These are phyloP conservation scores for Temnothorax longispinosus DNA, from an alignment of 1,140 invertebrate species.

Conservation along the genomic window DNA sequence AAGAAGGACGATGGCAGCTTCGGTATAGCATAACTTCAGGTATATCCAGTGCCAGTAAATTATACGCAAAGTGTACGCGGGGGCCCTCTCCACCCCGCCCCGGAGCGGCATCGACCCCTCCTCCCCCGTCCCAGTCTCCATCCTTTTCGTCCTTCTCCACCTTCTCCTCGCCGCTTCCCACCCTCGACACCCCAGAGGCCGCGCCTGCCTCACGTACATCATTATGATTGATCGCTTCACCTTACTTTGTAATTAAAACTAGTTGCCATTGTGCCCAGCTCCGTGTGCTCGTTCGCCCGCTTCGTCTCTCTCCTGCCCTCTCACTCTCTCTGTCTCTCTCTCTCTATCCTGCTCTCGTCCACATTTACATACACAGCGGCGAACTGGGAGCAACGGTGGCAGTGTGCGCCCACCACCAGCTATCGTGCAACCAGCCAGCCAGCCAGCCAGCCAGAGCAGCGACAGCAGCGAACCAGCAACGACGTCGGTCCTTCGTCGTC, in stretches of 20 bases:
- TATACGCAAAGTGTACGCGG: slow-evolving; percentile 86
- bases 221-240: slow-evolving; percentile 87
- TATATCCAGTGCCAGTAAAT: slow-evolving; percentile 86
- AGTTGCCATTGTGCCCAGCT: slow-evolving; percentile 85
- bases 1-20: slow-evolving; percentile 75
- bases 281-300: slow-evolving; percentile 67
- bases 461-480: slow-evolving; percentile 58
- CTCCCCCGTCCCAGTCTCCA: slow-evolving; percentile 64
- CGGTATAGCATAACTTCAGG: slow-evolving; percentile 85
- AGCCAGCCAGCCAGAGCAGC: slow-evolving; percentile 53
- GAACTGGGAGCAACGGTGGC: slow-evolving; percentile 66
- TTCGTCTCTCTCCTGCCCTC: slow-evolving; percentile 46
- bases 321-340: slow-evolving; percentile 19
- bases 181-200: slow-evolving; percentile 81
- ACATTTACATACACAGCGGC: slow-evolving; percentile 80
- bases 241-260: slow-evolving; percentile 87
- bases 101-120: slow-evolving; percentile 74
- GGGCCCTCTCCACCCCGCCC: slow-evolving; percentile 78
- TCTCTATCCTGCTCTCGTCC: slow-evolving; percentile 68
- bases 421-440: slow-evolving; percentile 68
- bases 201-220: slow-evolving; percentile 86
- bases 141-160: slow-evolving; percentile 70
- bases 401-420: slow-evolving; percentile 67
- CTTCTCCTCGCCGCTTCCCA: slow-evolving; percentile 71
- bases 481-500: slow-evolving; percentile 39